Conservation (phyloP, 2,888 invertebrate genomes). For the Eristalis tenax region DNA sequence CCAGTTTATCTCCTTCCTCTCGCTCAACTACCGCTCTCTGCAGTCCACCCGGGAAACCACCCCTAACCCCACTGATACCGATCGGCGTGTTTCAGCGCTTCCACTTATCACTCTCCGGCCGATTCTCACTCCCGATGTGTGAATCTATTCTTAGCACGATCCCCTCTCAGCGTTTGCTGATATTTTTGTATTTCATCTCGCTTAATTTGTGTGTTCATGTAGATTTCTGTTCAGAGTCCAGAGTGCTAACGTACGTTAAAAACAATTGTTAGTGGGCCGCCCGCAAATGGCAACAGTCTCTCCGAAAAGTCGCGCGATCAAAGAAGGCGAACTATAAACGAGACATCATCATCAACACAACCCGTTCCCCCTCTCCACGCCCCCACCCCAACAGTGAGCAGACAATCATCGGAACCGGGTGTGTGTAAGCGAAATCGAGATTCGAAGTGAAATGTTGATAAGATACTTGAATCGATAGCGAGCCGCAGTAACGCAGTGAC, state of each 20-base stretch:
- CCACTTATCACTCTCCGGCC: background rate
- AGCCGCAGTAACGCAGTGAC: slow-evolving; percentile 38
- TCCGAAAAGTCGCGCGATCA: background rate
- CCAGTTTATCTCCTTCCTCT: background rate
- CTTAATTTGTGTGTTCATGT: background rate
- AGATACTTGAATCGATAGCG: background rate
- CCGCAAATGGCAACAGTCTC: background rate
- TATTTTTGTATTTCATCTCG: slow-evolving; percentile 4
- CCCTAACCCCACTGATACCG: background rate
- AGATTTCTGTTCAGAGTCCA: slow-evolving; percentile 21
- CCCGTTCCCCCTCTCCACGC: background rate
- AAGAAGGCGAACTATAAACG: slow-evolving; percentile 12
- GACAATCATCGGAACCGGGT: background rate
- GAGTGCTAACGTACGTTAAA: background rate
- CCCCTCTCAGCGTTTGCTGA: background rate
- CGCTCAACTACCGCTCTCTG: background rate
- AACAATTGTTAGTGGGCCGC: background rate
- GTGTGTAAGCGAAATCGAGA: slow-evolving; percentile 36
- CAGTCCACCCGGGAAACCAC: background rate
- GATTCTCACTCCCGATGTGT: background rate
- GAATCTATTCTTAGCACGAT: background rate
- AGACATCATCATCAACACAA: background rate
- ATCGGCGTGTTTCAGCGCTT: background rate
- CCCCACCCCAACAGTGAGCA: background rate
- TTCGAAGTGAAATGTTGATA: slow-evolving; percentile 1